These are phyloP conservation scores for Formica aserva DNA, from an alignment of 2,888 invertebrate species.

Conservation along the genomic window DNA sequence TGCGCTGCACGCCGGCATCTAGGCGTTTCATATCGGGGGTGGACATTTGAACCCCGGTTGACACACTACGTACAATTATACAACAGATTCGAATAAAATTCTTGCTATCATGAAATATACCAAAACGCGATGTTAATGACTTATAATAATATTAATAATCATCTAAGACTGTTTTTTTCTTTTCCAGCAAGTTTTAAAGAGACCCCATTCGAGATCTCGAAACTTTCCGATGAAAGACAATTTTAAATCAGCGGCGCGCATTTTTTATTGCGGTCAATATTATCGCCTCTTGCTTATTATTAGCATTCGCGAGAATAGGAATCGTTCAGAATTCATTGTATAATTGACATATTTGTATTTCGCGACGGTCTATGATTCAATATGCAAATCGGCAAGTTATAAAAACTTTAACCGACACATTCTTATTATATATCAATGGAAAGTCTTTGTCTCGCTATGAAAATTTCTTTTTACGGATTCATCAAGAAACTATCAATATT, in stretches of 20 bases:
- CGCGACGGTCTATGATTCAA: slow-evolving; percentile 6
- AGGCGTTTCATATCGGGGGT: slow-evolving; percentile 13
- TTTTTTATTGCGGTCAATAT: slow-evolving; percentile 18
- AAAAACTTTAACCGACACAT: slow-evolving; percentile 32
- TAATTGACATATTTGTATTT: slow-evolving; percentile 29
- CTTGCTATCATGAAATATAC: not conserved
- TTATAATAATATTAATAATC: not conserved
- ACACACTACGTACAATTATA: slow-evolving; percentile 27
- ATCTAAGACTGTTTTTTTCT: not conserved
- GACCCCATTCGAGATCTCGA: not conserved
- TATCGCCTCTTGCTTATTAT: slow-evolving; percentile 7
- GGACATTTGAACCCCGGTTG: slow-evolving; percentile 36
- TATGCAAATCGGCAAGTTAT: slow-evolving; percentile 17
- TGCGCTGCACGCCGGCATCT: slow-evolving; percentile 51
- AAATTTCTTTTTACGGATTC: not conserved
- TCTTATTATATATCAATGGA: slow-evolving; percentile 17
- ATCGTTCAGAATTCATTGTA: slow-evolving; percentile 26
- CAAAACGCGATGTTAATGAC: not conserved
- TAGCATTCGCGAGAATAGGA: slow-evolving; percentile 12
- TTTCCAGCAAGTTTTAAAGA: not conserved
- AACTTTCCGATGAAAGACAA: not conserved
- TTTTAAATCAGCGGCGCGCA: not conserved
- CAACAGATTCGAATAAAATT: slow-evolving; percentile 21
- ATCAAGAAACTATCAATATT: not conserved
- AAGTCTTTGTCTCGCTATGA: not conserved